Evolutionary conservation across 1,140 invertebrate genomes (phyloP), one percentile per base, ranked within the genome.

Genomic region (Campoletis sonorensis): DNA sequence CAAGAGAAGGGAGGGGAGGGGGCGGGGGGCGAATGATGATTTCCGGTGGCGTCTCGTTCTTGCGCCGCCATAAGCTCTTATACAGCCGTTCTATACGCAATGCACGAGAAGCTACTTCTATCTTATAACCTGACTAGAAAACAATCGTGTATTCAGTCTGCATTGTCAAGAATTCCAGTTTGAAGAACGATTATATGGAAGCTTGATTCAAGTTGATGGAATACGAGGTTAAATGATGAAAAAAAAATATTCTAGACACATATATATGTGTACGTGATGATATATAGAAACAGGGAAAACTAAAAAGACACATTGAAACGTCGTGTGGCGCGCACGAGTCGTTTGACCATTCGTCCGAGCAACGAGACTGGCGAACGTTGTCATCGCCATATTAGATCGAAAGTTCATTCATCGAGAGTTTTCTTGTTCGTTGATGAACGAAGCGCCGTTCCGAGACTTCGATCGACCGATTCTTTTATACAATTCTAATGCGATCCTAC

Each of bases 1-100:
- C 40, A 10, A 23, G 58, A 21, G 4, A 4, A 4, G 4, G 51
- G n/a, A 4, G 51, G 51, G 21, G 54, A 11, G 8, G 40, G 40
- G 67, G 15, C 30, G 16, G 15, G 67, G 61, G 80, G 78, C 64
- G 85, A 88, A 88, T 89, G 85, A 87, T 86, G 85, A 88, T 89
- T 89, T 90, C 88, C 89, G 86, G 88, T 89, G 89, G 88, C 88
- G 89, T 89, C 85, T 87, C 79, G 84, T 90, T 89, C 86, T 88
- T 85, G 40, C 64, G 13, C 16, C 54, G 67, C 67, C 67, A 26
- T 27, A 23, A 33, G 15, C 13, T 21, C 26, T n/a, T 23, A 68
- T 68, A n/a, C 13, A 79, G 10, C 21, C 21, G 10, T 4, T 37
- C 30, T 71, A 15, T 51, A 51, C 16, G 54, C 54, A 5, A 76